phyloP scores from a whole-genome alignment of 1,140 invertebrate species.

The Paraescarpia echinospica region DNA sequence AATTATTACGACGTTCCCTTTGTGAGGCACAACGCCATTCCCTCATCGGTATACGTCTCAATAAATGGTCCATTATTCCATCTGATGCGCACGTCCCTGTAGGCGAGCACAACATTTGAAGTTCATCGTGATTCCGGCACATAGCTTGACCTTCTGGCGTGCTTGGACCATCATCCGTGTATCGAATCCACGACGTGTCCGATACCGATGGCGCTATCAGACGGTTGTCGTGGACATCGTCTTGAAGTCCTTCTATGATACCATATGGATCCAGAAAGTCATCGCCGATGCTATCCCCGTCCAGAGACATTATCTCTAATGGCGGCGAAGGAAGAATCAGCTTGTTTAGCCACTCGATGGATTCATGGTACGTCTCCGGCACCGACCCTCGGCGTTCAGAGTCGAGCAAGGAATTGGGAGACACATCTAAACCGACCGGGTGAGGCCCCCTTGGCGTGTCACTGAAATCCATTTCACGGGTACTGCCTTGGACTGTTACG shows the following conservation, averaged over 20 bases:
- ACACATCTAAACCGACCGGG: not conserved
- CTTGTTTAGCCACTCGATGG: not conserved
- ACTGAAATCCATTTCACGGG: not conserved
- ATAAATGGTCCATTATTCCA: not conserved
- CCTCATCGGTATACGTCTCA: not conserved
- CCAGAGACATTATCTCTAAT: not conserved
- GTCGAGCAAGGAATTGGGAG: not conserved
- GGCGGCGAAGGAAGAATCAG: not conserved
- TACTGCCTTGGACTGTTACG: not conserved
- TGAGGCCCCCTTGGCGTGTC: not conserved
- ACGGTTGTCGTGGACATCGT: not conserved
- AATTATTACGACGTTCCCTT: not conserved
- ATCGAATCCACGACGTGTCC: not conserved
- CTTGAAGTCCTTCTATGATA: not conserved
- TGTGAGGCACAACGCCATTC: not conserved
- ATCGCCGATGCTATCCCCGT: not conserved
- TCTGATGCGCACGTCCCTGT: not conserved
- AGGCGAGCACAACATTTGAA: not conserved
- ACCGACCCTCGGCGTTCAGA: not conserved
- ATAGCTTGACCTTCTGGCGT: not conserved
- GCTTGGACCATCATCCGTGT: not conserved
- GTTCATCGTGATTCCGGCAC: not conserved
- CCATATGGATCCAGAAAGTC: not conserved
- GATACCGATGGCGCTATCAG: not conserved
- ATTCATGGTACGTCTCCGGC: not conserved